Evolutionary conservation across 2,113 vertebrate species (phyloP).

Genomic region (Pedionomus torquatus): DNA sequence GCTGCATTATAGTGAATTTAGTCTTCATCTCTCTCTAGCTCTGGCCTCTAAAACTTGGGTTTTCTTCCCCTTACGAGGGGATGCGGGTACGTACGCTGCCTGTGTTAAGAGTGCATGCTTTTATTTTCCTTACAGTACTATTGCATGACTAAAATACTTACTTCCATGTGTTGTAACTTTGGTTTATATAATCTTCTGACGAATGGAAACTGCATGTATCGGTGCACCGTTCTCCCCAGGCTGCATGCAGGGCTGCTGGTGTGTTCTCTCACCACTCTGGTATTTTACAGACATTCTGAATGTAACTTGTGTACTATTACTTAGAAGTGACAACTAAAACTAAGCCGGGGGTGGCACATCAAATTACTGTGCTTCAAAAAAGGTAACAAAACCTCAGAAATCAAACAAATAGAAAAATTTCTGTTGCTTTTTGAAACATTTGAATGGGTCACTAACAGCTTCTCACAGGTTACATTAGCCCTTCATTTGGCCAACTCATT

Average conservation of each 20-base stretch:
- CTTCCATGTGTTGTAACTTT: background rate
- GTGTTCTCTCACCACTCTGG: background rate
- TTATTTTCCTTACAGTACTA: background rate
- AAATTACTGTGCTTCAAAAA: background rate
- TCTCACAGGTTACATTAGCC: background rate
- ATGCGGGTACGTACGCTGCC: conserved; percentile 89
- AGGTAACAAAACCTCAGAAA: background rate
- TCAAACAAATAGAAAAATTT: background rate
- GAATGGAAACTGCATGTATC: conserved; percentile 12
- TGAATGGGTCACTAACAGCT: background rate
- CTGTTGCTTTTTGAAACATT: background rate
- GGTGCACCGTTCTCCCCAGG: background rate
- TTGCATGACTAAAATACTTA: conserved; percentile 51
- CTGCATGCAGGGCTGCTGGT: conserved; percentile 20
- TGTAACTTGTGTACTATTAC: background rate
- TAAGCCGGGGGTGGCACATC: background rate
- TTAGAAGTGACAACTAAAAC: conserved; percentile 3
- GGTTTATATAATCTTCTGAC: background rate
- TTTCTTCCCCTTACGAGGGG: conserved; percentile 91
- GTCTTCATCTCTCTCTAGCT: conserved; percentile 86
- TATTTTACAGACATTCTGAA: background rate
- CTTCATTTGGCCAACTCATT: background rate
- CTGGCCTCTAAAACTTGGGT: conserved; percentile 95
- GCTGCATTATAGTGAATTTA: conserved; percentile 23
- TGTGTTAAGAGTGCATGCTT: conserved; percentile 28